phyloP scores from a whole-genome alignment of 2,888 invertebrate genomes.

The Callyntrura guangdongensis region DNA sequence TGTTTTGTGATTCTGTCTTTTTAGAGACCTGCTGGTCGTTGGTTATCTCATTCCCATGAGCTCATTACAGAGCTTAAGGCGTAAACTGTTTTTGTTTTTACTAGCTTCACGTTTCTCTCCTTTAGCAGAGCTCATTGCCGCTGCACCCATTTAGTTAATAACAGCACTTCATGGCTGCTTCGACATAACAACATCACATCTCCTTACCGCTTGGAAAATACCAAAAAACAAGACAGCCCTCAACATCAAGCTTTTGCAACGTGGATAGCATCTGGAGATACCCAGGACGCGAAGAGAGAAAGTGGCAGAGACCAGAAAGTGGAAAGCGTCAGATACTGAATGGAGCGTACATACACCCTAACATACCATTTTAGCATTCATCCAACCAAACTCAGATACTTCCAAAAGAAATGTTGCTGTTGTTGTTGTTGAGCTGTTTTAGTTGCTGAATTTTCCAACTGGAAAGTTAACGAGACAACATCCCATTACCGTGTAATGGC shows the following conservation, averaged over 20 bases:
- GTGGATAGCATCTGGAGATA: slow-evolving; percentile 5
- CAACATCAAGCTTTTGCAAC: slow-evolving; percentile 6
- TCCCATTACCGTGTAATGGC: slow-evolving; percentile 64
- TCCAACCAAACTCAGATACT: slow-evolving; percentile 16
- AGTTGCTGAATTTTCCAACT: slow-evolving; percentile 53
- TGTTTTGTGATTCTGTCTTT: slow-evolving; percentile 32
- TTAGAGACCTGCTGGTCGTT: slow-evolving; percentile 35
- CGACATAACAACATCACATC: slow-evolving; percentile 1
- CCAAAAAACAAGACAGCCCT: slow-evolving; percentile 14
- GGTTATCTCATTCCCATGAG: slow-evolving; percentile 74
- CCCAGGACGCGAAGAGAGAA: slow-evolving; percentile 7
- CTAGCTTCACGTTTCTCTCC: slow-evolving; percentile 43
- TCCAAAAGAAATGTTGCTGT: not conserved
- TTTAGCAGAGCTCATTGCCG: slow-evolving; percentile 53
- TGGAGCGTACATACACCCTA: not conserved
- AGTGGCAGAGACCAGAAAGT: not conserved
- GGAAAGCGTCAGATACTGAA: not conserved
- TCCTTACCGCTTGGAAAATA: slow-evolving; percentile 43
- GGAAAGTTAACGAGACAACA: slow-evolving; percentile 73
- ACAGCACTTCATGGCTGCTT: slow-evolving; percentile 50
- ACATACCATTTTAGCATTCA: slow-evolving; percentile 2
- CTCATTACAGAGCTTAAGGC: slow-evolving; percentile 71
- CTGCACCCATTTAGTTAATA: slow-evolving; percentile 74
- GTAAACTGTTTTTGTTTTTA: slow-evolving; percentile 71
- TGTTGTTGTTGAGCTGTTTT: not conserved